These are phyloP conservation scores for Tapirus terrestris DNA, from an alignment of 2,113 vertebrate species.

Conservation along the genomic window DNA sequence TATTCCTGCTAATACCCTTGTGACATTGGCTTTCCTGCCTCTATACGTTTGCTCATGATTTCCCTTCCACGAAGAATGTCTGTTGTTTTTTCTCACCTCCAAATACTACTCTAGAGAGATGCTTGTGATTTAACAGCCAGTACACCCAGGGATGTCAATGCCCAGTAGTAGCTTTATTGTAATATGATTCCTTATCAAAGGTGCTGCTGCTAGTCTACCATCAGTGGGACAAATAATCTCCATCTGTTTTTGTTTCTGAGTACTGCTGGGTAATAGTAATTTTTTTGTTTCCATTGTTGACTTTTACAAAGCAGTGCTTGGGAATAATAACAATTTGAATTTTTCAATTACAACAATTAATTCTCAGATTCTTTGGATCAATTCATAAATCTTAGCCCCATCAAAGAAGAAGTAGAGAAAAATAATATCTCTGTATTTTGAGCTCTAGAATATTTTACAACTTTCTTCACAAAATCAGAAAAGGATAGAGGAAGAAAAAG, in stretches of 20 bases:
- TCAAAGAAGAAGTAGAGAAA: constrained; percentile 23
- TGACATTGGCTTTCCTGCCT: not conserved
- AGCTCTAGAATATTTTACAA: not conserved
- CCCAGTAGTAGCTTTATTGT: not conserved
- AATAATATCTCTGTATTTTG: constrained; percentile 5
- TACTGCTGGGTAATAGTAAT: not conserved
- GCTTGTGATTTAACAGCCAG: not conserved
- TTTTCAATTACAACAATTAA: constrained; percentile 46
- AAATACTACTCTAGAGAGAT: not conserved
- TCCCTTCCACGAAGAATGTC: not conserved
- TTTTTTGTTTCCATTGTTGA: constrained; percentile 4
- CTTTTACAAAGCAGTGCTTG: constrained; percentile 32
- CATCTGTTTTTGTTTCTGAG: not conserved
- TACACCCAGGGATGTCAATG: not conserved
- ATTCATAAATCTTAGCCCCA: constrained; percentile 12
- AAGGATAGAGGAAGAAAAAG: not conserved
- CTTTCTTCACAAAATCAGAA: constrained; percentile 21
- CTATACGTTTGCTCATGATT: not conserved
- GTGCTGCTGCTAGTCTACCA: not conserved
- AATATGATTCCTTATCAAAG: not conserved
- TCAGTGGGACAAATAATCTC: not conserved
- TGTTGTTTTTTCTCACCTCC: not conserved
- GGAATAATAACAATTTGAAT: constrained; percentile 23
- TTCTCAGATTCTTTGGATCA: constrained; percentile 26
- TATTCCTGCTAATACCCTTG: not conserved